Evolutionary conservation across 2,113 vertebrate species (phyloP), one percentile per base, ranked within the genome.

Genomic region (Setophaga coronata): DNA sequence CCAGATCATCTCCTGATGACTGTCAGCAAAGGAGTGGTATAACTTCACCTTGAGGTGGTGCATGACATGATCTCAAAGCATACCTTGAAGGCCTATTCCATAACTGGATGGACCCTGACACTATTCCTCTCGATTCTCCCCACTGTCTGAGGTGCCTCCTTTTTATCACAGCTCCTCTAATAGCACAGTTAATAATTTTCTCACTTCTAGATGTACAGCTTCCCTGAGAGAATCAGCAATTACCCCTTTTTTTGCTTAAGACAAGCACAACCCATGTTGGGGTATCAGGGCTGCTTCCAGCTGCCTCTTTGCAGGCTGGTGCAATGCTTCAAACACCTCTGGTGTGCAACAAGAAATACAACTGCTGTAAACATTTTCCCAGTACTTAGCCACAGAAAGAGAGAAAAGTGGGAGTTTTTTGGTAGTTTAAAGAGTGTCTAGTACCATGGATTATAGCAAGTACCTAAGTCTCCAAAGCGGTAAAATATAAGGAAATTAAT

Each of bases 241-340:
- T 74, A 58, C 29, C 18, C 29, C 26, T 14, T 60, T 23, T 54
- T 58, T 71, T 87, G 48, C 29, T 74, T 14, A 74, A 81, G 45
- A 29, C 38, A 28, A 70, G 64, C 38, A 42, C 24, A 38, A 34
- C 18, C 8, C 48, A 43, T 1, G 0, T 4, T 1, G 3, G 18
- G 51, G 3, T 58, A n/a, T n/a, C 51, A 62, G 20, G 5, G 23
- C 10, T 71, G 24, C 14, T 76, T 90, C n/a, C 66, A 81, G 56
- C 42, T 53, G 20, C 47, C 70, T 66, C 60, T 54, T 90, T 19
- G 12, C 4, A 1, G 48, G 36, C n/a, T 57, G n/a, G 69, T n/a
- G 6, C 18, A 9, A 15, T 3, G 24, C 9, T 50, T 83, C 18
- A 70, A 77, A 81, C 15, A n/a, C 4, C 15, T 6, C 25, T 78